A percentile compares a stretch with the other conserved stretches of the same genome.
phyloP scores from a whole-genome alignment of 2,797 vertebrate species.

The Triplophysa yarkandensis region DNA sequence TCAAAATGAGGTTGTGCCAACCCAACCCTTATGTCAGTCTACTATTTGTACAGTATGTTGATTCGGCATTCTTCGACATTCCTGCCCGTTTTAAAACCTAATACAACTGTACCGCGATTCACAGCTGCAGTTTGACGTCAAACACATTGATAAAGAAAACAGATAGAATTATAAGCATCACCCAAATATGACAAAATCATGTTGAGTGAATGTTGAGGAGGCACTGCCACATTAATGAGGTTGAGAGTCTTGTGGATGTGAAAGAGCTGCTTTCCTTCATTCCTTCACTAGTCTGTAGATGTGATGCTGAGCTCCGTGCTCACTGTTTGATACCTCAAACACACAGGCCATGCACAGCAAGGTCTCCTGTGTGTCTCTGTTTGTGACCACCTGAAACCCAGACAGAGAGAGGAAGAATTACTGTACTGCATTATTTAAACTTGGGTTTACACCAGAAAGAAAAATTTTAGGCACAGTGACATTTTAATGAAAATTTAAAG shows the following conservation, averaged over 20 bases:
- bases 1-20: conserved; percentile 62
- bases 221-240: conserved; percentile 93
- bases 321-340: conserved; percentile 99
- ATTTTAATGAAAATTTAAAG: no score
- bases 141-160: conserved; percentile 77
- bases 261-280: conserved; percentile 73
- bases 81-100: conserved; percentile 81
- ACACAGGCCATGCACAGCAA: conserved; percentile 99
- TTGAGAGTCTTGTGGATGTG: conserved; percentile 83
- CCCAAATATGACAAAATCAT: conserved; percentile 83
- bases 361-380: conserved; percentile 98
- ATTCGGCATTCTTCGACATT: conserved; percentile 78
- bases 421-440: no score
- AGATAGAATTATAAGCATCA: conserved; percentile 78
- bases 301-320: conserved; percentile 98
- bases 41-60: conserved; percentile 72
- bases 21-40: conserved; percentile 58
- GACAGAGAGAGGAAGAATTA: no score
- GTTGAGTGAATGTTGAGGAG: conserved; percentile 84
- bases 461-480: no score
- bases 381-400: conserved; percentile 91
- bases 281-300: conserved; percentile 99
- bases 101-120: conserved; percentile 96
- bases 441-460: not conserved
- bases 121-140: conserved; percentile 89